Base-by-base conservation (phyloP, 2,113 vertebrate species). In the Petaurus breviceps region DNA sequence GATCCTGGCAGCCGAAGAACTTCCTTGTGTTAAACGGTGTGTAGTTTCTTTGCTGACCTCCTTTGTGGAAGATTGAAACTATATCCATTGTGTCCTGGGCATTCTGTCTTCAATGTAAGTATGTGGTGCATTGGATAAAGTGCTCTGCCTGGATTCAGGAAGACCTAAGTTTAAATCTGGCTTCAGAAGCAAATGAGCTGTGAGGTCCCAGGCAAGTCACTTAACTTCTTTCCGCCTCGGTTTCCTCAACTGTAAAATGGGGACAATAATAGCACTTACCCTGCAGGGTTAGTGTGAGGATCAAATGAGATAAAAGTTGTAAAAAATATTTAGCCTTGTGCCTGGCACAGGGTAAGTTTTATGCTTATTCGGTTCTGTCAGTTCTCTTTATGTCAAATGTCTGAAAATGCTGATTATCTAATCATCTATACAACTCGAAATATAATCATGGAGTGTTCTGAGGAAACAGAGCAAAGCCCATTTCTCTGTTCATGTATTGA, bases 381-480 rank as follows among this genome's bases (percentile, higher is more conserved):
- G 16, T 52, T 10, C 28, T 57, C 95, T 28, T 25, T 91, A 51
- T 37, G n/a, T 84, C 28, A 77, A 92, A 91, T 96, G 77, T 52
- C n/a, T 51, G 25, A 2, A 53, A 92, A 93, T 26, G 53, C 46
- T 91, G 28, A 93, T 92, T 94, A 91, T 2, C 89, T 24, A 91
- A 84, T 84, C 16, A 9, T 9, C 68, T 90, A 93, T 92, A 51
- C 77, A 61, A 25, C 1, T 95, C 95, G 95, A 93, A 96, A 95
- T 93, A 31, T 31, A 94, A 90, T 55, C 55, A 90, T 9, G 94
- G 25, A 31, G 89, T 23, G 22, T 61, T 95, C 43, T 84, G 19
- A 43, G 68, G 68, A 84, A 43, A 57, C 93, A 93, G 51, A n/a
- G 93, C 91, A 93, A 61, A 55, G 51, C 7, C 31, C 55, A 93